Percentiles rank a stretch among this genome's conserved stretches.
These are phyloP conservation scores for Podilymbus podiceps DNA, from an alignment of 2,113 vertebrate species.

Conservation along the genomic window DNA sequence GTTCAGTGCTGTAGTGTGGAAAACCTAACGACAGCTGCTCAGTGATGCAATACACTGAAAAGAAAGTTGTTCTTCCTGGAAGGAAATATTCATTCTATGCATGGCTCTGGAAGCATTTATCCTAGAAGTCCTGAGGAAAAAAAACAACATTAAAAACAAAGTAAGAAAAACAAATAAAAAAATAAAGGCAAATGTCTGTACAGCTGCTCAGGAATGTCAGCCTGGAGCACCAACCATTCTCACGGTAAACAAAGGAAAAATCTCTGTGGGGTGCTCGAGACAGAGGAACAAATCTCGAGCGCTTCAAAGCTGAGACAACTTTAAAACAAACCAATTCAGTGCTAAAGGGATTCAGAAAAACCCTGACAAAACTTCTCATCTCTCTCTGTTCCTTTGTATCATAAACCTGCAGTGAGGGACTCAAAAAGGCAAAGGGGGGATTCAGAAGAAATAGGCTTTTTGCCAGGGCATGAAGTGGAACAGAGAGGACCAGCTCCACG, in stretches of 20 bases:
- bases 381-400: background rate
- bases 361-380: background rate
- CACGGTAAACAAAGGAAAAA: background rate
- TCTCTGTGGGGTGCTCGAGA: background rate
- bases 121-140: background rate
- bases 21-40: background rate
- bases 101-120: background rate
- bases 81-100: background rate
- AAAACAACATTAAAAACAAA: background rate
- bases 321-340: background rate
- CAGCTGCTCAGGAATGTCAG: background rate
- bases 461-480: background rate
- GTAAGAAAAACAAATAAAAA: background rate
- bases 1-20: background rate
- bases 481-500: background rate
- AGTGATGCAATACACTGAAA: background rate
- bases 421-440: background rate
- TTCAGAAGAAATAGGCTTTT: background rate
- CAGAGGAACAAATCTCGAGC: background rate
- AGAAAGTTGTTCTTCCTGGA: background rate
- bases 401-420: background rate
- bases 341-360: background rate
- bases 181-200: background rate
- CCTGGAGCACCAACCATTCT: background rate
- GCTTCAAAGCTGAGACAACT: background rate